These are phyloP conservation scores for Phycodurus eques DNA, from an alignment of 2,113 vertebrate species.

Conservation along the genomic window DNA sequence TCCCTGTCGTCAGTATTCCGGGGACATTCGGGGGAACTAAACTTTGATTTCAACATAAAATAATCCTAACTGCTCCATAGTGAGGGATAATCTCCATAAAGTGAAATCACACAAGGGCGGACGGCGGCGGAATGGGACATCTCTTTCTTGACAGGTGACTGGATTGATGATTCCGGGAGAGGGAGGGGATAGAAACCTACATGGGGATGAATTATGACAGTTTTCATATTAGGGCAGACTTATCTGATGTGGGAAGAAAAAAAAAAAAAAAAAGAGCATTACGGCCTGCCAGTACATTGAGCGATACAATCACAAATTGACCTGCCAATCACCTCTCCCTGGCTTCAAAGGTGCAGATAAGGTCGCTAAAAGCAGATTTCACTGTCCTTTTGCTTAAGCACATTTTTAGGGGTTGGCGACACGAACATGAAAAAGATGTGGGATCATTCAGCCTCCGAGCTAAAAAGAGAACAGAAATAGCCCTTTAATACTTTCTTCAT, in stretches of 20 bases:
- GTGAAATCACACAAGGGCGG: constrained; percentile 66
- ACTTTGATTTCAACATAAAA: constrained; percentile 63
- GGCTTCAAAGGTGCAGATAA: constrained; percentile 76
- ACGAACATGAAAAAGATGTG: constrained; percentile 62
- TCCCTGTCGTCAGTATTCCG: constrained; percentile 9
- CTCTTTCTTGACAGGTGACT: constrained; percentile 59
- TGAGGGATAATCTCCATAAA: constrained; percentile 74
- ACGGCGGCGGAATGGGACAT: constrained; percentile 27
- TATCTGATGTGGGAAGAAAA: constrained; percentile 57
- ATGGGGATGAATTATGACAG: constrained; percentile 76
- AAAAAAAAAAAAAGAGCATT: constrained; percentile 67
- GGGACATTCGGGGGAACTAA: constrained; percentile 36
- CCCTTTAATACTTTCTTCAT: constrained; percentile 58
- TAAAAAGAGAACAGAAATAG: constrained; percentile 53
- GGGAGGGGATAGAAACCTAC: constrained; percentile 50
- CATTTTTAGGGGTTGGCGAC: constrained; percentile 42
- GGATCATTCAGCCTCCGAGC: constrained; percentile 59
- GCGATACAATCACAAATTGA: constrained; percentile 79
- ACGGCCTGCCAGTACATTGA: constrained; percentile 70
- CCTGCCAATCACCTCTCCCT: constrained; percentile 75
- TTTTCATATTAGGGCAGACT: constrained; percentile 80
- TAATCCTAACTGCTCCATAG: constrained; percentile 61
- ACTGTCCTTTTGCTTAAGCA: constrained; percentile 65
- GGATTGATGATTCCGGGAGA: constrained; percentile 68
- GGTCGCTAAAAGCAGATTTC: constrained; percentile 70